A percentile compares a stretch with the other conserved stretches of the same genome.
These are phyloP conservation scores for Ophioninae sp. DNA, from an alignment of 2,888 invertebrate species.

Conservation along the genomic window DNA sequence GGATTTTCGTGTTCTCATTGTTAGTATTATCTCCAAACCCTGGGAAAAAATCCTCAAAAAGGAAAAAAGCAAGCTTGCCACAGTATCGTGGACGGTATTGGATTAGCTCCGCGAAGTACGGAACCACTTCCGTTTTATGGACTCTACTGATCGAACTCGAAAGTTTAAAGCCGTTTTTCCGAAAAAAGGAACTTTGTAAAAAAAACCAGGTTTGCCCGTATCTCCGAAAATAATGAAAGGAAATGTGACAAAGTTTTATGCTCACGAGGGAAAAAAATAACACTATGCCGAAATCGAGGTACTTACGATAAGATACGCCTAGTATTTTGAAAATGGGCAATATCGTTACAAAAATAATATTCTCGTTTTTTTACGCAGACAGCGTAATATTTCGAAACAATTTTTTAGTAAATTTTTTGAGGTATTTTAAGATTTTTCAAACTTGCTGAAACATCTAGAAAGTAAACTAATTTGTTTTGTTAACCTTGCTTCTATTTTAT, in stretches of 20 bases:
- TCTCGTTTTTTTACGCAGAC: too few species aligned
- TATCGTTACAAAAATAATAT: too few species aligned
- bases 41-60: not conserved
- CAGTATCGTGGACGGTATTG: not conserved
- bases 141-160: not conserved
- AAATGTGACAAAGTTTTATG: not conserved
- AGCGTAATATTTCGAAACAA: too few species aligned
- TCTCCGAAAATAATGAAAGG: too few species aligned
- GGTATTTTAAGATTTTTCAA: too few species aligned
- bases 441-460: too few species aligned
- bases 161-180: not conserved
- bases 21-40: not conserved
- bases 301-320: not conserved
- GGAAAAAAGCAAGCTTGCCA: not conserved
- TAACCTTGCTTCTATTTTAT: too few species aligned
- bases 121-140: not conserved
- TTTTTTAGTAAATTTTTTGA: too few species aligned
- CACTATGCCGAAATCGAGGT: not conserved
- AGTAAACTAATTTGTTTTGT: too few species aligned
- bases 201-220: not conserved
- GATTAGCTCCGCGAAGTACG: not conserved
- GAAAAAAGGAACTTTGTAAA: not conserved
- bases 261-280: not conserved
- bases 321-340: not conserved
- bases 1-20: not conserved